Conservation (phyloP, 2,797 vertebrate species). For the Pristis pectinata region DNA sequence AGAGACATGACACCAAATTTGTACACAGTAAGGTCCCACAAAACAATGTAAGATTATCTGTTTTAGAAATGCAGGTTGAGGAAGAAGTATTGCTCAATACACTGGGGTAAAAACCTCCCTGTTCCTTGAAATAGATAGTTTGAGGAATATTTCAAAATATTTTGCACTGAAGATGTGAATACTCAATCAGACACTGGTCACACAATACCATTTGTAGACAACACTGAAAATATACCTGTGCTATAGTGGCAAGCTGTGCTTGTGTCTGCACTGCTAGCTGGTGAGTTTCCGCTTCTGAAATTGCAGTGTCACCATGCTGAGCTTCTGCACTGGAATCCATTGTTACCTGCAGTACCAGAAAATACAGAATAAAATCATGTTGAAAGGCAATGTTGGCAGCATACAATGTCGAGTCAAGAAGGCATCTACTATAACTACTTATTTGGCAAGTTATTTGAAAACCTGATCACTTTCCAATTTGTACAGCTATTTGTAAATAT, state of each 20-base stretch:
- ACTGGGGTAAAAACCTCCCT: neutral
- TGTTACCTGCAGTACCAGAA: conserved; percentile 72
- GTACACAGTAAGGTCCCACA: neutral
- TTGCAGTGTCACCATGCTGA: conserved; percentile 86
- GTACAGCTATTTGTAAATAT: neutral
- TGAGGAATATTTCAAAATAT: neutral
- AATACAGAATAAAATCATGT: neutral
- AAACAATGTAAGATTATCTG: neutral
- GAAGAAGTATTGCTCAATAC: neutral
- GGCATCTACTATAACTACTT: neutral
- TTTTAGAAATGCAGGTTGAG: neutral
- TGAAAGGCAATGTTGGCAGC: neutral
- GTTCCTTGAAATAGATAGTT: neutral
- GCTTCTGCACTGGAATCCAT: conserved; percentile 96
- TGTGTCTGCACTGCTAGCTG: conserved; percentile 79
- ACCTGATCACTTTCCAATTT: neutral
- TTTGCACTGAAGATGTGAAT: neutral
- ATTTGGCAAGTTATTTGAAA: neutral
- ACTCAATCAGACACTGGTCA: neutral
- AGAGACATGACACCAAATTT: neutral
- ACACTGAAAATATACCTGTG: conserved; percentile 70
- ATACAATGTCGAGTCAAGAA: neutral
- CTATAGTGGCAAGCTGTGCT: conserved; percentile 85
- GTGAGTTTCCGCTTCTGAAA: conserved; percentile 88
- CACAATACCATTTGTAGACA: neutral